Conservation (phyloP, 2,113 vertebrate species). For the Xiphias gladius region DNA sequence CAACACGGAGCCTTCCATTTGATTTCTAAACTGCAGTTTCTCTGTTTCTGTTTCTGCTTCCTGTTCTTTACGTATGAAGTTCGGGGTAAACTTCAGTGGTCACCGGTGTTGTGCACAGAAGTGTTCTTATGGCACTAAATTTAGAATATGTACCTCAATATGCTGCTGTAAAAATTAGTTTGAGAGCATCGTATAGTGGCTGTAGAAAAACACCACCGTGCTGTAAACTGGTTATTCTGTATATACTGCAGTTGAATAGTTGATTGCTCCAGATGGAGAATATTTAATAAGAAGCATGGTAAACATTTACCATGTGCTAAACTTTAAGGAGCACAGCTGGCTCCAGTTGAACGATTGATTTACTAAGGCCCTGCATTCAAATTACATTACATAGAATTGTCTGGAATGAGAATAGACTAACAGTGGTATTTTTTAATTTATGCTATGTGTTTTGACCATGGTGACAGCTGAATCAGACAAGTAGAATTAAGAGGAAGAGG, state of each 20-base stretch:
- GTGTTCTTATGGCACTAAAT: neutral
- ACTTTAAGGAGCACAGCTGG: conserved; percentile 13
- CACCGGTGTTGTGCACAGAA: neutral
- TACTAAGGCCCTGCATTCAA: neutral
- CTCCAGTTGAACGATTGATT: conserved; percentile 9
- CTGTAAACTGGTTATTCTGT: conserved; percentile 9
- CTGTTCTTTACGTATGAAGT: neutral
- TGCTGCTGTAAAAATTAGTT: neutral
- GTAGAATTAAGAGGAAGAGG: conserved; percentile 1
- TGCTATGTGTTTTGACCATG: neutral
- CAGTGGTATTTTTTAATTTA: neutral
- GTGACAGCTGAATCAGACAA: neutral
- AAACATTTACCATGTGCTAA: conserved; percentile 8
- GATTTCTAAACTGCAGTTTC: conserved; percentile 34
- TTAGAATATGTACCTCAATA: neutral
- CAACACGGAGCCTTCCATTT: conserved; percentile 9
- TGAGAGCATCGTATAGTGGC: no score
- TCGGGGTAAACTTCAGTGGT: neutral
- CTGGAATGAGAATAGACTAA: neutral
- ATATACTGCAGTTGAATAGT: conserved; percentile 6
- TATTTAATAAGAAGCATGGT: conserved; percentile 6
- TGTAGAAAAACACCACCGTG: conserved; percentile 5
- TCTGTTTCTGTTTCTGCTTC: neutral
- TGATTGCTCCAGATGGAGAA: conserved; percentile 6
- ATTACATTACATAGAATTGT: conserved; percentile 20